phyloP scores from a whole-genome alignment of 1,140 invertebrate genomes.

The Scaptodrosophila lebanonensis region DNA sequence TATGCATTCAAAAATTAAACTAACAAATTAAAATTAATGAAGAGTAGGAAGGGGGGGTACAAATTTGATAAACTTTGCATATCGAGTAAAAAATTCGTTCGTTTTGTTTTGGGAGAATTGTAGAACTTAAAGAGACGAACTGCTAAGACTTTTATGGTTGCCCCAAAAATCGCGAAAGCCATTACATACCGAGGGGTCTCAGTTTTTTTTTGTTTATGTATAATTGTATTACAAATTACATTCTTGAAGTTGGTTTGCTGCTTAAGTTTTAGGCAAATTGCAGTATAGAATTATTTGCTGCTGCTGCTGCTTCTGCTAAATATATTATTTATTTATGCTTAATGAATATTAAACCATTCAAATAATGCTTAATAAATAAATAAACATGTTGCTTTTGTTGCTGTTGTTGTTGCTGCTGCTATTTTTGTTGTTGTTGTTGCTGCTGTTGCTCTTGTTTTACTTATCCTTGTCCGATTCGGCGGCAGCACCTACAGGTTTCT shows the following conservation, averaged over 20 bases:
- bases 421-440: constrained; percentile 35
- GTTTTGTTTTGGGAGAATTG: too few relatives aligned
- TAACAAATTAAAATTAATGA: constrained; percentile 20
- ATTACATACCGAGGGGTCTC: constrained; percentile 33
- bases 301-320: constrained; percentile 34
- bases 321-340: constrained; percentile 65
- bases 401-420: constrained; percentile 45
- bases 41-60: too few relatives aligned
- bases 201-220: constrained; percentile 32
- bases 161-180: constrained; percentile 52
- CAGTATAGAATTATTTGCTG: constrained; percentile 33
- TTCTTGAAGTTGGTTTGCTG: not conserved
- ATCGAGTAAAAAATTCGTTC: too few relatives aligned
- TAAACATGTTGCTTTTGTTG: constrained; percentile 63
- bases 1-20: constrained; percentile 20
- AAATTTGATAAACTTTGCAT: too few relatives aligned
- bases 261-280: not conserved
- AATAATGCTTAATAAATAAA: constrained; percentile 75
- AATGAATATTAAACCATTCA: constrained; percentile 72
- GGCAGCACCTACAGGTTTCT: constrained; percentile 79
- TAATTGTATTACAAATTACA: too few relatives aligned
- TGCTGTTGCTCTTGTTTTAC: constrained; percentile 78
- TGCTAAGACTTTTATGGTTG: constrained; percentile 36
- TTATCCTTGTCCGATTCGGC: constrained; percentile 87
- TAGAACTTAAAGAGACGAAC: constrained; percentile 65